Evolutionary conservation across 2,113 vertebrate genomes (phyloP).

Genomic region (Paedocypris sp.): DNA sequence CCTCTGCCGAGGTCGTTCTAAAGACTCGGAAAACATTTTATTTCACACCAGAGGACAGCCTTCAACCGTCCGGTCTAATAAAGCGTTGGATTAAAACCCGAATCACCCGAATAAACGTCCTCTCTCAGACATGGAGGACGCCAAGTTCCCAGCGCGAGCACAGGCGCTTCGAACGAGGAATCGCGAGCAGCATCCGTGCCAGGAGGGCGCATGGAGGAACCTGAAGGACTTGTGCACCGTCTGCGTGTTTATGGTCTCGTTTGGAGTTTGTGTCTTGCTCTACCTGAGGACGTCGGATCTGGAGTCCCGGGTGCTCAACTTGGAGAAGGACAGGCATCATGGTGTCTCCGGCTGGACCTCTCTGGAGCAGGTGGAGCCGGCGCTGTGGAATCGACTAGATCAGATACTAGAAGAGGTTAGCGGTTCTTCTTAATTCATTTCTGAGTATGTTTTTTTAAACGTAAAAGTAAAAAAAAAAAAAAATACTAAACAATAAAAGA

Average conservation of each 20-base stretch:
- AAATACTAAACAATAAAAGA: no score
- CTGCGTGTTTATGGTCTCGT: slow-evolving; percentile 41
- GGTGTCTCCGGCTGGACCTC: slow-evolving; percentile 51
- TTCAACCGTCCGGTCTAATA: neutral
- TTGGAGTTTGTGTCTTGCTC: slow-evolving; percentile 54
- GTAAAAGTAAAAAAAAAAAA: no score
- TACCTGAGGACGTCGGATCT: slow-evolving; percentile 51
- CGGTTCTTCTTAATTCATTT: neutral
- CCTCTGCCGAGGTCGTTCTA: neutral
- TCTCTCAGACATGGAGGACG: slow-evolving; percentile 48
- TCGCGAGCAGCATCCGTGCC: slow-evolving; percentile 25
- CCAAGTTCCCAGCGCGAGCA: slow-evolving; percentile 30
- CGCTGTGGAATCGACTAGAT: slow-evolving; percentile 52
- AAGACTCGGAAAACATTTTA: neutral
- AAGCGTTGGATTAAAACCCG: slow-evolving; percentile 19
- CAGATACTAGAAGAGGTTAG: slow-evolving; percentile 47
- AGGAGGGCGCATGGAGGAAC: slow-evolving; percentile 36
- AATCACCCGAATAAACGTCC: neutral
- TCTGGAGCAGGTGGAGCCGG: slow-evolving; percentile 62
- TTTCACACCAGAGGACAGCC: neutral
- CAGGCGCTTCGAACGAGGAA: slow-evolving; percentile 31
- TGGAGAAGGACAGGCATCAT: slow-evolving; percentile 54
- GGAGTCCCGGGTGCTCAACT: slow-evolving; percentile 50
- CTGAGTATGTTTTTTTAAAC: no score
- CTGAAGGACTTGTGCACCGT: slow-evolving; percentile 37